Evolutionary conservation across 2,888 invertebrate genomes (phyloP).

Genomic region (Nematopogon swammerdamellus): DNA sequence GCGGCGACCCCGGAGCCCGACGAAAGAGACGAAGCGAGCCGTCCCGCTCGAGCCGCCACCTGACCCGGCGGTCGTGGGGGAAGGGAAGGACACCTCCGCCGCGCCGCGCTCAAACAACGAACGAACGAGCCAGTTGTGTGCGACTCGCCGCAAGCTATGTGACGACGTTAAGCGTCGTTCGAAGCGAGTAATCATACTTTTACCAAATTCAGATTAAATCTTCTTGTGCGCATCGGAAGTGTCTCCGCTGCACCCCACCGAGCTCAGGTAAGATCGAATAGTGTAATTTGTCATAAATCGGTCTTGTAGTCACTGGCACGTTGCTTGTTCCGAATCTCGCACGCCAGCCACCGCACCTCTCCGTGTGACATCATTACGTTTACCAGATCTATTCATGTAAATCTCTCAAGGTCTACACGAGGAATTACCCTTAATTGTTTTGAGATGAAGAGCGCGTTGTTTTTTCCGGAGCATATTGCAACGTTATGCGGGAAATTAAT

Average conservation of each 20-base stretch:
- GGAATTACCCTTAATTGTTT: too few relatives aligned
- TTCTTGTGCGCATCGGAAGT: too few relatives aligned
- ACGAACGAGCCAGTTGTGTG: not conserved
- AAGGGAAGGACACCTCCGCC: constrained; percentile 29
- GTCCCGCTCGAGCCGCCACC: constrained; percentile 38
- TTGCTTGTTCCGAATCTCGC: not conserved
- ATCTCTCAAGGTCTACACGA: too few relatives aligned
- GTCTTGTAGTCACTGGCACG: too few relatives aligned
- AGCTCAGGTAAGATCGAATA: too few relatives aligned
- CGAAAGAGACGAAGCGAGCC: constrained; percentile 24
- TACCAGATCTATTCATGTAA: not conserved
- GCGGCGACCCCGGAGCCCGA: constrained; percentile 4
- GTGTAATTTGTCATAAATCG: too few relatives aligned
- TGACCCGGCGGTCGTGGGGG: constrained; percentile 40
- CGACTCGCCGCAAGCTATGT: not conserved
- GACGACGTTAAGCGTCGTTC: not conserved
- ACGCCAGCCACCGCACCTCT: not conserved
- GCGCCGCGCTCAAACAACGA: constrained; percentile 50
- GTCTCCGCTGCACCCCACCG: too few relatives aligned
- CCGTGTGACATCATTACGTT: not conserved
- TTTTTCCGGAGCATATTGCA: too few relatives aligned
- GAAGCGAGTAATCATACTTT: too few relatives aligned
- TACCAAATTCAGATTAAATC: too few relatives aligned
- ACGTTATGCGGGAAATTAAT: too few relatives aligned
- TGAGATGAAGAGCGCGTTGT: too few relatives aligned